phyloP scores from a whole-genome alignment of 2,113 vertebrate species.

The Phaethon lepturus region DNA sequence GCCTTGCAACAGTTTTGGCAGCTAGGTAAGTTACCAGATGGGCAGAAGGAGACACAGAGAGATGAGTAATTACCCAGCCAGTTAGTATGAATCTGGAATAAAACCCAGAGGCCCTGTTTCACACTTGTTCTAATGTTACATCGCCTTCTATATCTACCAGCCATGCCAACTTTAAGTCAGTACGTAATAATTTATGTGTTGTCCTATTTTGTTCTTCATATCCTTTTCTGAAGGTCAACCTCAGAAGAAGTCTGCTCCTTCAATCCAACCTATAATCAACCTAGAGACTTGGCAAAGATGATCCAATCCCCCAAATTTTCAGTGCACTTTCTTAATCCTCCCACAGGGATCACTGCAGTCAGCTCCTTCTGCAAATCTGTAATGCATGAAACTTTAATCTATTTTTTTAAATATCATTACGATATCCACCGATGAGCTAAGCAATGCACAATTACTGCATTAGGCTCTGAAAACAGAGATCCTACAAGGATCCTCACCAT shows the following conservation, averaged over 20 bases:
- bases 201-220: constrained; percentile 3
- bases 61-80: constrained; percentile 69
- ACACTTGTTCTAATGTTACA: constrained; percentile 45
- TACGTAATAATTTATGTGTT: constrained; percentile 29
- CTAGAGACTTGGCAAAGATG: not conserved
- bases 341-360: not conserved
- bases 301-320: not conserved
- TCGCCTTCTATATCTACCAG: not conserved
- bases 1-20: constrained; percentile 57
- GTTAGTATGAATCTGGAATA: constrained; percentile 63
- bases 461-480: not conserved
- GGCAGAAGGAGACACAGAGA: constrained; percentile 64
- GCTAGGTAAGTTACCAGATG: constrained; percentile 53
- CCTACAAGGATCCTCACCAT: not conserved
- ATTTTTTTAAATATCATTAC: not conserved
- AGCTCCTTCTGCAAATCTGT: not conserved
- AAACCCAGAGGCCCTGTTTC: constrained; percentile 56
- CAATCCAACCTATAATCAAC: not conserved
- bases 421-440: not conserved
- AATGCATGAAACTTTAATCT: not conserved
- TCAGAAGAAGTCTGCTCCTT: constrained; percentile 9
- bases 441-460: not conserved
- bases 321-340: not conserved
- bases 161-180: constrained; percentile 54
- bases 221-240: constrained; percentile 37